A percentile compares a stretch with the other conserved stretches of the same genome.
These are phyloP conservation scores for Phylloscopus collybita DNA, from an alignment of 2,797 vertebrate species.

Conservation along the genomic window DNA sequence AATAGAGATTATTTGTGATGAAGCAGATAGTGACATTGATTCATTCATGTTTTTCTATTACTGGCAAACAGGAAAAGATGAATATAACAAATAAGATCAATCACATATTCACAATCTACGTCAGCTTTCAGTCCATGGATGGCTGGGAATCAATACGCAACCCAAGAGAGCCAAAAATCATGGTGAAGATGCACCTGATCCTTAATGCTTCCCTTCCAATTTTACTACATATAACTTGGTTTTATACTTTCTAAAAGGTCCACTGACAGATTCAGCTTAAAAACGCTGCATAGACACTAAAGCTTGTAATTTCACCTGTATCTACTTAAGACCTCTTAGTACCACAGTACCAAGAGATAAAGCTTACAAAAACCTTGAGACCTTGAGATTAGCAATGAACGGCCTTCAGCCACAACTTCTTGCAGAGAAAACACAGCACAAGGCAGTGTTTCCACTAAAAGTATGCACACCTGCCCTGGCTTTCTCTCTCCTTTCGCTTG, in stretches of 20 bases:
- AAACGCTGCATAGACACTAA: background rate
- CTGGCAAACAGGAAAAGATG: background rate
- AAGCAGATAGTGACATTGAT: background rate
- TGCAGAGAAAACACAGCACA: background rate
- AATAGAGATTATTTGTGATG: background rate
- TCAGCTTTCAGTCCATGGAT: background rate
- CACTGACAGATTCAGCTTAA: background rate
- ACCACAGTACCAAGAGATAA: background rate
- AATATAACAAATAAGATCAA: background rate
- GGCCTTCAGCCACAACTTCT: background rate
- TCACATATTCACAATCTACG: background rate
- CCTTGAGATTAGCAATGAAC: background rate
- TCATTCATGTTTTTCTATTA: background rate
- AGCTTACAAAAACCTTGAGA: background rate
- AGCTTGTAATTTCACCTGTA: background rate
- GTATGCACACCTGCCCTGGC: background rate
- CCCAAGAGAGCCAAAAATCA: background rate
- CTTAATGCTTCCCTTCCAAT: background rate
- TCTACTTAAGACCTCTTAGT: background rate
- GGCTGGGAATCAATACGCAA: background rate
- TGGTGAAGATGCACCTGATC: background rate
- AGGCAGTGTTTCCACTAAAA: background rate
- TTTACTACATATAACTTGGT: background rate
- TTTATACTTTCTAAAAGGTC: background rate
- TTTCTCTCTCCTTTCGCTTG: background rate